These are phyloP conservation scores for Gymnogyps californianus DNA, from an alignment of 2,113 vertebrate genomes.

Conservation along the genomic window DNA sequence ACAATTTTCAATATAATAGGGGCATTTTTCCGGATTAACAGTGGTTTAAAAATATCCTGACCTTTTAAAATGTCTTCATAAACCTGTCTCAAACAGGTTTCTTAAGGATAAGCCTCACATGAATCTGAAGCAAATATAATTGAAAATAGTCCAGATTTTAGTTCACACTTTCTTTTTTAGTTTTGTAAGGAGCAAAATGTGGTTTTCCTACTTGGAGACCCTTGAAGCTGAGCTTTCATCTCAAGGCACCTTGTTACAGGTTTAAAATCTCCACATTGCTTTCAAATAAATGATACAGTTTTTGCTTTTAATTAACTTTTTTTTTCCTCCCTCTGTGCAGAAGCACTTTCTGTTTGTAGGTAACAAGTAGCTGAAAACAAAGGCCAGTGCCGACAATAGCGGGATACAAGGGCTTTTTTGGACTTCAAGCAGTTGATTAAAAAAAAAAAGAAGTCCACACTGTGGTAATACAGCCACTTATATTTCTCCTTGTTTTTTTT, in stretches of 20 bases:
- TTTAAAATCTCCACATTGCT: not conserved
- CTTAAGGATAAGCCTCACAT: not conserved
- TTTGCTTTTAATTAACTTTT: not conserved
- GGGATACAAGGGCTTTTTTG: not conserved
- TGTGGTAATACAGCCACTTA: not conserved
- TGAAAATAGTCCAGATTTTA: not conserved
- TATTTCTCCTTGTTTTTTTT: not conserved
- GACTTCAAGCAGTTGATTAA: not conserved
- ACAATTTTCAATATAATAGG: not conserved
- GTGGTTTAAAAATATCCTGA: not conserved
- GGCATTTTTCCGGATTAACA: not conserved
- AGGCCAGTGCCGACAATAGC: not conserved
- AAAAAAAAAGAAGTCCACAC: not conserved
- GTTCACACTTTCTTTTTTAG: not conserved
- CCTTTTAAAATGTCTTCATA: conserved; percentile 16
- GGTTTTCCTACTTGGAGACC: not conserved
- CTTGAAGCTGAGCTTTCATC: not conserved
- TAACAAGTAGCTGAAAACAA: not conserved
- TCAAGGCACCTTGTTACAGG: not conserved
- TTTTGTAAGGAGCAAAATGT: not conserved
- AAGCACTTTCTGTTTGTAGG: not conserved
- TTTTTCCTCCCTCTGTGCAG: not conserved
- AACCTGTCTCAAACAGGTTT: not conserved
- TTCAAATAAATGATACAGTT: not conserved
- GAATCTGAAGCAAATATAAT: not conserved